phyloP scores from a whole-genome alignment of 2,888 invertebrate genomes.

The Hyppa rectilinea region DNA sequence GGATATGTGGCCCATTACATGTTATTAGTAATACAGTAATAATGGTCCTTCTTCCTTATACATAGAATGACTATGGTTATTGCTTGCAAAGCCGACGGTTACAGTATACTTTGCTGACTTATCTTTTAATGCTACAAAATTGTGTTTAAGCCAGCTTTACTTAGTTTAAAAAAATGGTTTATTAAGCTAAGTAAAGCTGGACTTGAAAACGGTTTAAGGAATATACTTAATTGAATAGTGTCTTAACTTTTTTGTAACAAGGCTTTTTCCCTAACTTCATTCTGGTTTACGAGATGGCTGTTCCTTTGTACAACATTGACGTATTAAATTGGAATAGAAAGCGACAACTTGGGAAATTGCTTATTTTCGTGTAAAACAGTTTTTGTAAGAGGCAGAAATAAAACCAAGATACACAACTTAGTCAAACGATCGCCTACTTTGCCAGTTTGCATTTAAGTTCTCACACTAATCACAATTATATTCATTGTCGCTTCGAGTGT shows the following conservation, averaged over 20 bases:
- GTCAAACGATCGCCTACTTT: too few relatives aligned
- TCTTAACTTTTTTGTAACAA: slow-evolving; percentile 41
- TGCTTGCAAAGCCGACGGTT: neutral
- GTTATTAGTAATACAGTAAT: slow-evolving; percentile 45
- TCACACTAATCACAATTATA: too few relatives aligned
- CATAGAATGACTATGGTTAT: slow-evolving; percentile 37
- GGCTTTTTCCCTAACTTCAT: slow-evolving; percentile 26
- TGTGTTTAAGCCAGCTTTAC: too few relatives aligned
- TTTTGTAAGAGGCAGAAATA: neutral
- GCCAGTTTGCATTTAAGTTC: too few relatives aligned
- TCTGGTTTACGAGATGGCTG: slow-evolving; percentile 1
- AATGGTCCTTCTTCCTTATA: slow-evolving; percentile 25
- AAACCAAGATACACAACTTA: neutral
- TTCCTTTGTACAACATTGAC: slow-evolving; percentile 6
- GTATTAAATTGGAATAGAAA: slow-evolving; percentile 10
- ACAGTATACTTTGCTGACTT: neutral
- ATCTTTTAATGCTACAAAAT: slow-evolving; percentile 19
- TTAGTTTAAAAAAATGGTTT: too few relatives aligned
- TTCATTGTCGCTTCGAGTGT: too few relatives aligned
- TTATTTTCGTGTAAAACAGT: neutral
- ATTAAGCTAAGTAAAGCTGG: slow-evolving; percentile 18
- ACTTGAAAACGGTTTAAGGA: slow-evolving; percentile 27
- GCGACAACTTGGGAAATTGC: slow-evolving; percentile 4
- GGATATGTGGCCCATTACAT: slow-evolving; percentile 42
- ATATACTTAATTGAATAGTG: slow-evolving; percentile 45